Conservation (phyloP, 2,797 vertebrate species). For the Mastacembelus armatus region DNA sequence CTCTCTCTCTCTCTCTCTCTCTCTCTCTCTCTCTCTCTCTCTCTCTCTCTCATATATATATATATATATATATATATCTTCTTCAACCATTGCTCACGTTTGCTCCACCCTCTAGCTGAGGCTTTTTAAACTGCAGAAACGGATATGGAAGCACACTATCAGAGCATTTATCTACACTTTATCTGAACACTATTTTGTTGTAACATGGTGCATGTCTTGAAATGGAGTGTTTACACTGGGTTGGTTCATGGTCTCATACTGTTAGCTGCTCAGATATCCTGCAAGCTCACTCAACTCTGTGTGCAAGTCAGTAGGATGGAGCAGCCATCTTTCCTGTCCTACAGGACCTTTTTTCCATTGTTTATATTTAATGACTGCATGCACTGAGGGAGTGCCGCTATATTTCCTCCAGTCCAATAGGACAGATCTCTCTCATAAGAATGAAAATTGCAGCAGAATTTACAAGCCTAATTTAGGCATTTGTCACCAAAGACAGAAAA, state of each 20-base stretch:
- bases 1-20: too few relatives aligned
- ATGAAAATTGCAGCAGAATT: slow-evolving; percentile 40
- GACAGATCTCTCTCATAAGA: slow-evolving; percentile 51
- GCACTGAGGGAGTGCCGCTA: slow-evolving; percentile 64
- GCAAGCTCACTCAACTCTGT: slow-evolving; percentile 55
- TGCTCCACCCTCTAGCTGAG: not conserved
- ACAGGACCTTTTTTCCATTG: slow-evolving; percentile 79
- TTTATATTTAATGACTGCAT: slow-evolving; percentile 80
- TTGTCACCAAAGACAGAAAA: slow-evolving; percentile 21
- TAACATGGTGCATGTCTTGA: slow-evolving; percentile 34
- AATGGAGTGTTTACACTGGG: slow-evolving; percentile 60
- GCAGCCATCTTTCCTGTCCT: slow-evolving; percentile 76
- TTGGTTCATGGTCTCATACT: slow-evolving; percentile 47
- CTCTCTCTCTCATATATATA: too few relatives aligned
- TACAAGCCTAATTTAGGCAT: slow-evolving; percentile 21
- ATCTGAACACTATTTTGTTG: slow-evolving; percentile 51
- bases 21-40: too few relatives aligned
- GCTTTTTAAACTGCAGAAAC: slow-evolving; percentile 23
- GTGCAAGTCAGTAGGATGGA: slow-evolving; percentile 54
- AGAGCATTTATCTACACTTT: slow-evolving; percentile 46
- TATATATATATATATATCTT: too few relatives aligned
- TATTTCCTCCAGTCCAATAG: slow-evolving; percentile 63
- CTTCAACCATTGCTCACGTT: not conserved
- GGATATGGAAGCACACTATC: slow-evolving; percentile 20
- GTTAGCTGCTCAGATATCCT: slow-evolving; percentile 74